A percentile compares a stretch with the other conserved stretches of the same genome.
These are phyloP conservation scores for Pandion haliaetus DNA, from an alignment of 2,113 vertebrate species.

Conservation along the genomic window DNA sequence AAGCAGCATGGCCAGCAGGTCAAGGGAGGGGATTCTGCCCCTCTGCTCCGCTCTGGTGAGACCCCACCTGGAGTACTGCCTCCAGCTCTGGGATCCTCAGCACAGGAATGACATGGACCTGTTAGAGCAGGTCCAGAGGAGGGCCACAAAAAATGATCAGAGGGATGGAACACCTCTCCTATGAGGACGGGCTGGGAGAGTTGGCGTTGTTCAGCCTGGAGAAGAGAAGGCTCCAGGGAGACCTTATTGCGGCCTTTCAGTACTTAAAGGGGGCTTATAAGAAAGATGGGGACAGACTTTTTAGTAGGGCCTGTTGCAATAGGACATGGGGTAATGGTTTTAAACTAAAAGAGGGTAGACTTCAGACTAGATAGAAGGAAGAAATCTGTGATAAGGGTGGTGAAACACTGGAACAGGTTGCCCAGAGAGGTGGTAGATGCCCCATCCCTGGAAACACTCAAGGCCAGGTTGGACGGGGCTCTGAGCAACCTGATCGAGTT, in stretches of 20 bases:
- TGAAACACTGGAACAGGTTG: background rate
- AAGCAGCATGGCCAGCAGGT: no score
- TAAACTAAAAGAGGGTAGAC: background rate
- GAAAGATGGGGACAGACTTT: background rate
- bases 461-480: background rate
- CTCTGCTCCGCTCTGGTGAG: background rate
- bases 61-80: background rate
- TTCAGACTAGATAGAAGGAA: background rate
- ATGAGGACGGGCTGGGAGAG: no score
- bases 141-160: background rate
- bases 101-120: background rate
- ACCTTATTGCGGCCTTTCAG: background rate
- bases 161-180: background rate
- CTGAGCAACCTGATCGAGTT: background rate
- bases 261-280: background rate
- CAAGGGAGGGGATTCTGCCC: no score
- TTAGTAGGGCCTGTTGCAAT: no score
- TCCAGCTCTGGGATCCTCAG: background rate
- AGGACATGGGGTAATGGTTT: background rate
- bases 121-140: background rate
- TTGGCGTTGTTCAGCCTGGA: no score
- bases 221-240: no score
- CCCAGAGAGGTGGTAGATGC: background rate
- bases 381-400: background rate
- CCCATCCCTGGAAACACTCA: no score